phyloP scores from a whole-genome alignment of 2,113 vertebrate genomes.

The Talpa occidentalis region DNA sequence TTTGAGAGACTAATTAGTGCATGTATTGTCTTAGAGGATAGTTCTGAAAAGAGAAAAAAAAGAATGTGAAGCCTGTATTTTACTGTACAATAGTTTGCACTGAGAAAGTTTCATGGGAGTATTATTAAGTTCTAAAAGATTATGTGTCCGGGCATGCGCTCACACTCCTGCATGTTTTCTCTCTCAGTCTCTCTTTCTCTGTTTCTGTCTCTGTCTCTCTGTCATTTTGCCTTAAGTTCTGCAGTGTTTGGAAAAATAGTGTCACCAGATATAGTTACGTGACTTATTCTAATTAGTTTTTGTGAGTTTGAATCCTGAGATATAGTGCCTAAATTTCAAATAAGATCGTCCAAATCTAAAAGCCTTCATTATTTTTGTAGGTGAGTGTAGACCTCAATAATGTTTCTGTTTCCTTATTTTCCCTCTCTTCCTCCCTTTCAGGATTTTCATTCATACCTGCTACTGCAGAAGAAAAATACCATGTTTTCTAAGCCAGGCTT shows the following conservation, averaged over 20 bases:
- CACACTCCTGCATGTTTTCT: background rate
- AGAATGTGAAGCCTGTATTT: background rate
- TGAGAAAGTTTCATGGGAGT: slow-evolving; percentile 1
- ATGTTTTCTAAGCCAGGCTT: slow-evolving; percentile 72
- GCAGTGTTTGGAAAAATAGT: background rate
- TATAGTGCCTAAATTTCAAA: background rate
- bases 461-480: slow-evolving; percentile 46
- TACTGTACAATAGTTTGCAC: background rate
- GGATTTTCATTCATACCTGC: slow-evolving; percentile 73
- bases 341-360: background rate
- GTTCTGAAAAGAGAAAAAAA: background rate
- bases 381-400: background rate
- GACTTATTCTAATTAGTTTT: slow-evolving; percentile 50
- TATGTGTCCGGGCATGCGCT: background rate
- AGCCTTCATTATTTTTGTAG: slow-evolving; percentile 34
- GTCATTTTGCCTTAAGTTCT: background rate
- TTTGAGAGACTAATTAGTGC: background rate
- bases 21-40: background rate
- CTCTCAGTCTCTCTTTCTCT: no score
- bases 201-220: no score
- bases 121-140: background rate
- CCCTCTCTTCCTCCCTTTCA: slow-evolving; percentile 61
- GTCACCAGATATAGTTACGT: background rate
- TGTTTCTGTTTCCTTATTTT: slow-evolving; percentile 45
- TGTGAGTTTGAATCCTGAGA: background rate